These are phyloP conservation scores for Pedicia rivosa DNA, from an alignment of 2,888 invertebrate genomes.

Conservation along the genomic window DNA sequence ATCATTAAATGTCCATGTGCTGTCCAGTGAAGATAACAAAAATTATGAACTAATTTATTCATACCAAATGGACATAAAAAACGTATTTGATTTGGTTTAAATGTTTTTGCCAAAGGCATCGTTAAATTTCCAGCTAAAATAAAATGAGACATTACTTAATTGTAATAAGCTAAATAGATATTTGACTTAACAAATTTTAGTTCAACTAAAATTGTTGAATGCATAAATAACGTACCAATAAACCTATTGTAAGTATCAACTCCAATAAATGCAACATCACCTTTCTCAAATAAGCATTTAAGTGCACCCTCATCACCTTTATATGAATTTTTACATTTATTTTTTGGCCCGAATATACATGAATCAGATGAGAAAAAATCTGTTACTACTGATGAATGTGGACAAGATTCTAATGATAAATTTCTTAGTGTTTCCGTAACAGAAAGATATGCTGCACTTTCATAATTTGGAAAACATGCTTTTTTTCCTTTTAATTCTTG, in stretches of 20 bases:
- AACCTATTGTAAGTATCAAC: slow-evolving; percentile 43
- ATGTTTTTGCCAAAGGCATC: slow-evolving; percentile 23
- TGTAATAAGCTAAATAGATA: no score
- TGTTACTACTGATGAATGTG: slow-evolving; percentile 14
- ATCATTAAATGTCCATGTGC: slow-evolving; percentile 51
- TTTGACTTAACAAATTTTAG: no score
- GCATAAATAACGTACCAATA: slow-evolving; percentile 32
- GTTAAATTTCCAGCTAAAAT: no score
- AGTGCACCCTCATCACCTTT: slow-evolving; percentile 46
- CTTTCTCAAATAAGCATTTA: slow-evolving; percentile 47
- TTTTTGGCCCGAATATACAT: slow-evolving; percentile 36
- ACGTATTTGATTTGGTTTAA: slow-evolving; percentile 31
- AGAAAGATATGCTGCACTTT: slow-evolving; percentile 53
- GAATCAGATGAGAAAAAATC: slow-evolving; percentile 48
- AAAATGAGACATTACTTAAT: no score
- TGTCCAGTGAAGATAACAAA: slow-evolving; percentile 51
- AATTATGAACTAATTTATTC: slow-evolving; percentile 19
- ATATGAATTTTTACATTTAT: slow-evolving; percentile 24
- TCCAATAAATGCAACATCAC: slow-evolving; percentile 65
- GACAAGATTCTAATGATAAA: slow-evolving; percentile 30
- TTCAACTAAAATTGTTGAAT: no score
- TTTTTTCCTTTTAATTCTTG: slow-evolving; percentile 50
- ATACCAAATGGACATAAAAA: slow-evolving; percentile 39
- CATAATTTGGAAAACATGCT: slow-evolving; percentile 68
- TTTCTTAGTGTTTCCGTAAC: slow-evolving; percentile 32